Conservation (phyloP, 2,888 invertebrate genomes). For the Litoditis marina region DNA sequence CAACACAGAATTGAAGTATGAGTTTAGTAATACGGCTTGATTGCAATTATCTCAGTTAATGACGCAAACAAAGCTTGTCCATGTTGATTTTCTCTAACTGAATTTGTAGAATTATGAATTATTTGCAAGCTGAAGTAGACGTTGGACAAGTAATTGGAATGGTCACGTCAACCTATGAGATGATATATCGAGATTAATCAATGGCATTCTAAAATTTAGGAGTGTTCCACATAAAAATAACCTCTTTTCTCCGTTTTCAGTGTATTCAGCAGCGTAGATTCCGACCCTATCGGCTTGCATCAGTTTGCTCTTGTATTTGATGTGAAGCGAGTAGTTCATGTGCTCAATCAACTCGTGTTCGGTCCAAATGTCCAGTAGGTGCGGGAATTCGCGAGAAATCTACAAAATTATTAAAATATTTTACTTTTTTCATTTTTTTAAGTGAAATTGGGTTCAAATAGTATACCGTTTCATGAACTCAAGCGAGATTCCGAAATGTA, state of each 20-base stretch:
- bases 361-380: slow-evolving; percentile 14
- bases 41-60: too few species aligned
- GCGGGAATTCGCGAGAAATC: slow-evolving; percentile 4
- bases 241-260: slow-evolving; percentile 4
- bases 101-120: too few species aligned
- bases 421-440: background rate
- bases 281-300: background rate
- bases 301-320: slow-evolving; percentile 12
- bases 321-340: slow-evolving; percentile 15
- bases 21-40: background rate
- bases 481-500: too few species aligned
- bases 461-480: too few species aligned
- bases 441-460: too few species aligned
- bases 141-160: too few species aligned
- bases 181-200: too few species aligned
- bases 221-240: background rate
- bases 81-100: too few species aligned
- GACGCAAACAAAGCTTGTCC: too few species aligned
- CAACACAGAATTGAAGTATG: background rate
- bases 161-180: too few species aligned
- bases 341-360: slow-evolving; percentile 10
- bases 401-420: background rate
- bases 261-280: slow-evolving; percentile 1
- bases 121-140: too few species aligned
- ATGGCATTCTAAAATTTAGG: too few species aligned